Conservation (phyloP, 2,888 invertebrate genomes). For the Nesidiocoris tenuis region DNA sequence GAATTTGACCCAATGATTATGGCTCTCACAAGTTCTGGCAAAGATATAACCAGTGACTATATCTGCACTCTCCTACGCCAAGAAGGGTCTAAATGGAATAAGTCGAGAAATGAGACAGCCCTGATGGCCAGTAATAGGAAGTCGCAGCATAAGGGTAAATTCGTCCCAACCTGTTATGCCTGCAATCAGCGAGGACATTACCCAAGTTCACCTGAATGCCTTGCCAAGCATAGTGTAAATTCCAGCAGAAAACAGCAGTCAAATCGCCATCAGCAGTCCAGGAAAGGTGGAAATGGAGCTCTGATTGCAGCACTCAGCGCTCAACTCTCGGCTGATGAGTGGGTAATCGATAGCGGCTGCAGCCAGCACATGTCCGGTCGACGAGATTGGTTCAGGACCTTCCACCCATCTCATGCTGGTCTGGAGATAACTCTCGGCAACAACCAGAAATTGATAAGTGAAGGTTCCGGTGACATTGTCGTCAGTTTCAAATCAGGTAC, state of each 20-base stretch:
- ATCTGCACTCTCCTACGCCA: neutral
- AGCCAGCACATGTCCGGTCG: too few relatives aligned
- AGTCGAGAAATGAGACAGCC: neutral
- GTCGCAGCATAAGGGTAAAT: neutral
- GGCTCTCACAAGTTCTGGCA: constrained; percentile 3
- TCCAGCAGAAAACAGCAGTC: too few relatives aligned
- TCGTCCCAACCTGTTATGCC: too few relatives aligned
- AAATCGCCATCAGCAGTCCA: too few relatives aligned
- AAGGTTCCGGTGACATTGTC: constrained; percentile 34
- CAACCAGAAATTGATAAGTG: too few relatives aligned
- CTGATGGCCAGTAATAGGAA: neutral
- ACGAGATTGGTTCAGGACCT: constrained; percentile 21
- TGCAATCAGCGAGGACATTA: too few relatives aligned
- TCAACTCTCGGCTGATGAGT: neutral
- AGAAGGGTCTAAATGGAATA: constrained; percentile 3
- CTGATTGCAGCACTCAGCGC: neutral
- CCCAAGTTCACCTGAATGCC: too few relatives aligned
- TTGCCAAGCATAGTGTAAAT: too few relatives aligned
- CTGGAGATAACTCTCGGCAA: too few relatives aligned
- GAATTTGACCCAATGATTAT: constrained; percentile 1
- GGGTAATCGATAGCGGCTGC: constrained; percentile 38
- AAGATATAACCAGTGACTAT: constrained; percentile 3
- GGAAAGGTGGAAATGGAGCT: neutral
- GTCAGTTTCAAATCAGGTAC: constrained; percentile 36
- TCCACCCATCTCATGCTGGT: constrained; percentile 2